Base-by-base conservation (phyloP, 2,888 invertebrate species). In the Rhamphomyia laevipes region DNA sequence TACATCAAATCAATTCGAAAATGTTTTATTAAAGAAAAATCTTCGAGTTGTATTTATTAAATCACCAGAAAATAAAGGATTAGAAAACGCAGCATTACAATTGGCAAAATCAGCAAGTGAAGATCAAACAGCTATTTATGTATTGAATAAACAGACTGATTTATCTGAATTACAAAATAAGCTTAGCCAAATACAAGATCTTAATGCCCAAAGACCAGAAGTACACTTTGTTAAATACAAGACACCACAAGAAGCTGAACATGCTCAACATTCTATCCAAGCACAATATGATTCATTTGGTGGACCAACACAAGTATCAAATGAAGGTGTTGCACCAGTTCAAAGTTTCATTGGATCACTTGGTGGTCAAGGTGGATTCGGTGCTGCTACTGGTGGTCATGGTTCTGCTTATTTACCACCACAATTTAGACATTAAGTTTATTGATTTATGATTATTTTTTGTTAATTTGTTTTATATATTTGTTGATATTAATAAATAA, bases 181-280 rank as follows among this genome's bases (percentile, higher is more conserved):
- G 17, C 43, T 63, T 35, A 66, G 65, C 51, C 51, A 58, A 49
- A 51, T 61, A 42, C 57, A 58, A 45, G 53, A 54, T 48, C 58
- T 52, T 48, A 54, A 43, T 45, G 56, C 55, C 47, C 59, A 59
- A 49, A 64, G 61, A 52, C 66, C 66, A 48, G 66, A 65, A 51
- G 65, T 66, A 9, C 63, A 63, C 56, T 66, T 66, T 51, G 61
- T 66, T 51, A 66, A 66, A 55, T 66, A 66, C 54, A 63, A 63
- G 43, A 66, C 63, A 1, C 56, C 59, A 0, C 61, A 63, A 52
- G 66, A 66, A 56, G 66, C 65, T 47, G 54, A 55, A 46, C 60
- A 60, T 16, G 66, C 66, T 7, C 65, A 65, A 47, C 57, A 57
- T 5, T 55, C 60, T 13, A 66, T 66, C 37, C 63, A 65, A 53